These are phyloP conservation scores for Zaprionus gabonicus DNA, from an alignment of 1,140 invertebrate genomes.

Conservation along the genomic window DNA sequence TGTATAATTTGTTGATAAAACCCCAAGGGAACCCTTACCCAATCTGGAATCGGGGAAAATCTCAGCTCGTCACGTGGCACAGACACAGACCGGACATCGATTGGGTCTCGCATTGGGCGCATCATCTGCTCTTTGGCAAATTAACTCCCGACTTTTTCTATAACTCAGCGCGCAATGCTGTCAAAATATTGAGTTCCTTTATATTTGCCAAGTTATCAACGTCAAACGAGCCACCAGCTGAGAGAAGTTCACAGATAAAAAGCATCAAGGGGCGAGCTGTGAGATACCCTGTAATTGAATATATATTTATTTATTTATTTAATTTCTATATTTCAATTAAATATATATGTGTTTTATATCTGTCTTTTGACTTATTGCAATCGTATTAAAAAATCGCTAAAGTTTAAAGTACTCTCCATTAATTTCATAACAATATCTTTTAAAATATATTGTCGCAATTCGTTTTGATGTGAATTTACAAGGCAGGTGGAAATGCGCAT, in stretches of 20 bases:
- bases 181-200: slow-evolving; percentile 78
- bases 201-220: slow-evolving; percentile 71
- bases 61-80: slow-evolving; percentile 35
- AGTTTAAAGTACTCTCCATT: not conserved
- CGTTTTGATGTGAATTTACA: not conserved
- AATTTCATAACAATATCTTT: not conserved
- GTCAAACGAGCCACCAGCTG: slow-evolving; percentile 40
- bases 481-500: not conserved
- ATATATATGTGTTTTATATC: not conserved
- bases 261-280: not conserved
- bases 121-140: slow-evolving; percentile 52
- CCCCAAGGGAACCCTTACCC: slow-evolving; percentile 6
- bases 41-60: not conserved
- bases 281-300: not conserved
- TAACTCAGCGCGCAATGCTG: slow-evolving; percentile 77
- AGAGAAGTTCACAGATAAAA: slow-evolving; percentile 3
- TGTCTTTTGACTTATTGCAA: not conserved
- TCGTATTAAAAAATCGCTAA: not conserved
- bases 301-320: not conserved
- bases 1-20: slow-evolving; percentile 66
- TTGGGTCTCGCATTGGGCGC: slow-evolving; percentile 6
- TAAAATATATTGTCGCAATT: not conserved
- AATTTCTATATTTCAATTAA: no score
- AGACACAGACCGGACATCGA: slow-evolving; percentile 33
- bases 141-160: slow-evolving; percentile 74